phyloP scores from a whole-genome alignment of 2,888 invertebrate genomes.

The Ferrisia virgata region DNA sequence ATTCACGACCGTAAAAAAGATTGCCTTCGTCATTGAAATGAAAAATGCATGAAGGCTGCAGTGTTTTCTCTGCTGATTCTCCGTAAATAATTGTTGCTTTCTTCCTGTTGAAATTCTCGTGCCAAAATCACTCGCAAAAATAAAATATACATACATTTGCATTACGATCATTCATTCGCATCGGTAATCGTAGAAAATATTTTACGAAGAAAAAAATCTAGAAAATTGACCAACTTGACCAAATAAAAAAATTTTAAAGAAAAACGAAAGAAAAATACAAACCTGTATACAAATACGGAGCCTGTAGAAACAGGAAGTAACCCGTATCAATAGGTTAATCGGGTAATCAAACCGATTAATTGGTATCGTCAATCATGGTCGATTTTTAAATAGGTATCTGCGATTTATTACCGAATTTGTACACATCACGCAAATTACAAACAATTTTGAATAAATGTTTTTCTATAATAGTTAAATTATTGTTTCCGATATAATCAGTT shows the following conservation, averaged over 20 bases:
- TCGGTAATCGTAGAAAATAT: too few species aligned
- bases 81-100: not conserved
- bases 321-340: not conserved
- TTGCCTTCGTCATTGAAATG: not conserved
- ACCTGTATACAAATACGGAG: not conserved
- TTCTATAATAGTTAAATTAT: not conserved
- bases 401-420: not conserved
- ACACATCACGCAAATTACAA: not conserved
- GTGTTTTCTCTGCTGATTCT: not conserved
- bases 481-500: not conserved
- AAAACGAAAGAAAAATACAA: not conserved
- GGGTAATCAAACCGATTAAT: not conserved
- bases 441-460: not conserved
- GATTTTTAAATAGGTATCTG: not conserved
- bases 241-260: not conserved
- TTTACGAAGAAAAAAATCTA: too few species aligned
- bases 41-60: not conserved
- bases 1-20: not conserved
- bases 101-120: not conserved
- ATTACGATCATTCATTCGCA: not conserved
- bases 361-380: not conserved
- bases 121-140: not conserved
- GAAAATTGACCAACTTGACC: too few species aligned
- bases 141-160: not conserved
- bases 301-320: conserved; percentile 3